Conservation (phyloP, 2,888 invertebrate species). For the Drosophila infuscata region DNA sequence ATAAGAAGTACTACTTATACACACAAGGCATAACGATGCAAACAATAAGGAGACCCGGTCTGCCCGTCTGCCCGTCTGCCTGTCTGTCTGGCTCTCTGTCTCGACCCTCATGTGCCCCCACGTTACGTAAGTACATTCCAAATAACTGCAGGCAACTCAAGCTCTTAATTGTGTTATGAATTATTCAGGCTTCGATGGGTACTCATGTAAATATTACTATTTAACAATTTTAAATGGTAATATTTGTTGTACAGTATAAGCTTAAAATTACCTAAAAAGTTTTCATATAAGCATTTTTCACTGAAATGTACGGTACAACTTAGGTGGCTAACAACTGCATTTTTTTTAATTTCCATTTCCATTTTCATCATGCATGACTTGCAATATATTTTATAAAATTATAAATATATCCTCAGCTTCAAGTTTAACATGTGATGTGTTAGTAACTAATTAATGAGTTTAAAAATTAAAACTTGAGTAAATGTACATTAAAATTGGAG, state of each 20-base stretch:
- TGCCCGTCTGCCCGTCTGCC: neutral
- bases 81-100: neutral
- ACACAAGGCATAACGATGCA: constrained; percentile 15
- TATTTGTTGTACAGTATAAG: too few relatives aligned
- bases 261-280: neutral
- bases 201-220: neutral
- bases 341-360: neutral
- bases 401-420: neutral
- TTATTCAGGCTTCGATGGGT: neutral
- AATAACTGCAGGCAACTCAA: constrained; percentile 27
- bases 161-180: constrained; percentile 19
- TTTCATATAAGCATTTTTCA: neutral
- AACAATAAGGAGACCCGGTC: neutral
- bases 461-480: neutral
- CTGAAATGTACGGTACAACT: neutral
- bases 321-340: neutral
- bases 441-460: neutral
- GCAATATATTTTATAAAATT: neutral
- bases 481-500: neutral
- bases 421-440: neutral
- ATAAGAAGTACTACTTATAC: constrained; percentile 17
- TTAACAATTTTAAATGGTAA: neutral
- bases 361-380: neutral
- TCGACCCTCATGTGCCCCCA: constrained; percentile 24
- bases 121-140: constrained; percentile 8